Base-by-base conservation (phyloP, 2,888 invertebrate species). In the Limnephilus auricula region DNA sequence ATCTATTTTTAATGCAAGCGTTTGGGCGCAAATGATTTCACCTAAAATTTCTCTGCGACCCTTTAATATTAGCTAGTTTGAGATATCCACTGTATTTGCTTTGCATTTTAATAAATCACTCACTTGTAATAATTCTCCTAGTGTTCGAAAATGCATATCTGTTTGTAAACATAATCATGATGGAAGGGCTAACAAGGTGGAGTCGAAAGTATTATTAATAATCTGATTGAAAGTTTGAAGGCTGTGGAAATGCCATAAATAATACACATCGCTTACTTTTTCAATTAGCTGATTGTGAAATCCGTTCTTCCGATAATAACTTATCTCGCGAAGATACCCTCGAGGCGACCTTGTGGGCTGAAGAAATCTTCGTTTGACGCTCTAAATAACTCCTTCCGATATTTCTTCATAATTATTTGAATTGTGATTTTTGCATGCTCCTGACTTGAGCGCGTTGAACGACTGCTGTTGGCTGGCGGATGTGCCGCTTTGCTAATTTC, bases 301-400 rank as follows among this genome's bases (percentile, higher is more conserved):
- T 65, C 25, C 65, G 65, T 65, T 65, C 65, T 65, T 65, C 65
- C 65, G 25, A 65, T 65, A 65, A 65, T 65, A 65, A 65, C 65
- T n/a, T 65, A 25, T 65, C 65, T 65, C 65, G 25, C 65, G 6
- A n/a, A n/a, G 65, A 65, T 65, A 18, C 80, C 30, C 40, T 30
- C 32, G 86, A 86, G 50, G 13, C 86, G 86, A 86, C 86, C 86
- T 86, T 86, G 50, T n/a, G 13, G 50, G 31, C 45, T 65, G 86
- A 86, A 32, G 86, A 45, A 86, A 86, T 31, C 30, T 30, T 86
- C 50, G 25, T 85, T 85, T 85, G 84, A 85, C 86, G 86, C 86
- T 86, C 86, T 86, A n/a, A 65, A 86, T 86, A 50, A 65, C 86
- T 13, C 86, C 86, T 86, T 86, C 86, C 86, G 86, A 86, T 65